Evolutionary conservation across 2,888 invertebrate species (phyloP).

Genomic region (Helleia helle): DNA sequence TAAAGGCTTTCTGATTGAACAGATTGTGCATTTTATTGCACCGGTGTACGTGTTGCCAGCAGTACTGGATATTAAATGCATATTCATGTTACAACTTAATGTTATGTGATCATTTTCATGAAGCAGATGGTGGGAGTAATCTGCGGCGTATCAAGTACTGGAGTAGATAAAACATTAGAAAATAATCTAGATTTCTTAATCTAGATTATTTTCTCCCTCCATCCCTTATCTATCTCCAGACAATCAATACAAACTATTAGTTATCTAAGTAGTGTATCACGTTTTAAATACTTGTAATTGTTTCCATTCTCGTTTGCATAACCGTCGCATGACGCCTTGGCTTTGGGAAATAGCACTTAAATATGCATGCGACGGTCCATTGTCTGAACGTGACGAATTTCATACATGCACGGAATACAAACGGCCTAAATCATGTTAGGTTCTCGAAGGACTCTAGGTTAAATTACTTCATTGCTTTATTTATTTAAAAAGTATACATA

Average conservation of each 20-base stretch:
- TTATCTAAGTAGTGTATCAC: too few relatives aligned
- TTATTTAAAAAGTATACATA: too few relatives aligned
- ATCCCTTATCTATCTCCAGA: too few relatives aligned
- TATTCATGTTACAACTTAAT: too few relatives aligned
- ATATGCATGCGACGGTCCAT: constrained; percentile 7
- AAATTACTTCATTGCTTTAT: background rate
- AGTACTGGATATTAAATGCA: too few relatives aligned
- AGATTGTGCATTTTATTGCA: constrained; percentile 31
- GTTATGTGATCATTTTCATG: too few relatives aligned
- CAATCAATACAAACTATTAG: too few relatives aligned
- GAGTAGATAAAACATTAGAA: too few relatives aligned
- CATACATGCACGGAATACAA: constrained; percentile 9
- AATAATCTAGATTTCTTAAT: too few relatives aligned
- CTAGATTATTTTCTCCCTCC: too few relatives aligned
- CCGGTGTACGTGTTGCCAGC: constrained; percentile 15
- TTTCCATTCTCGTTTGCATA: background rate
- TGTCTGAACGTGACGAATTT: constrained; percentile 11
- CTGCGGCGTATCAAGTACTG: too few relatives aligned
- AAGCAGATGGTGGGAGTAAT: too few relatives aligned
- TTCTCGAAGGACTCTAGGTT: background rate
- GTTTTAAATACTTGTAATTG: background rate
- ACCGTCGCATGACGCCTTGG: background rate
- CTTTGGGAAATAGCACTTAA: constrained; percentile 8
- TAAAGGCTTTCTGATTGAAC: constrained; percentile 5
- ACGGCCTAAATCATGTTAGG: constrained; percentile 6